Evolutionary conservation across 2,113 vertebrate species (phyloP), one percentile per base, ranked within the genome.

Genomic region (Chaetura pelagica): DNA sequence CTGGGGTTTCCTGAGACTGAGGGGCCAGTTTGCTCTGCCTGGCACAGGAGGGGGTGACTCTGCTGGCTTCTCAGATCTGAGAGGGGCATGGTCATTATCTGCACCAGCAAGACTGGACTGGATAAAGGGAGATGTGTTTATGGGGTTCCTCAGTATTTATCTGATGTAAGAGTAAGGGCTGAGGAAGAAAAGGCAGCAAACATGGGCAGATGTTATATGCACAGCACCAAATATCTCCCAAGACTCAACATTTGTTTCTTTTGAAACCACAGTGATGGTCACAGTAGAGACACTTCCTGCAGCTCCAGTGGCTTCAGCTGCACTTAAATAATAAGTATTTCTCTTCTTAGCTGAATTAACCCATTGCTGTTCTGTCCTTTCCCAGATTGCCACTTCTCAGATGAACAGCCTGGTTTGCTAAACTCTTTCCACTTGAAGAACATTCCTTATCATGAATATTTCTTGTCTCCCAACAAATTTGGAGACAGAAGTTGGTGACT

Each of bases 311-410:
- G 44, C 58, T 62, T 32, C 12, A 52, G 35, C 51, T 69, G 63
- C 57, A 40, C 83, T 85, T 62, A 86, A 66, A 92, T 76, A 27
- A 51, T 35, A 40, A 3, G 9, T 44, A 44, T 94, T 91, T 84
- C 63, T 91, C 23, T 77, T 77, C 55, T 94, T 74, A 91, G 68
- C 27, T 52, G 66, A 64, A 77, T 90, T 20, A 94, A 62, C 49
- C 49, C 13, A 24, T 61, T 0, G 0, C 42, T 80, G 12, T 71
- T 81, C 40, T 26, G 35, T 48, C 34, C 87, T 90, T 88, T 38
- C 62, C 48, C 71, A 68, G 63, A 61, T 27, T 84, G 69, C 38
- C 29, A 21, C 87, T 34, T 51, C 32, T 71, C 69, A 67, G 63
- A 68, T 23, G 44, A 89, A 29, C 52, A 85, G 72, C 21, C 54